Conservation (phyloP, 1,140 invertebrate genomes). For the Drosophila kikkawai region DNA sequence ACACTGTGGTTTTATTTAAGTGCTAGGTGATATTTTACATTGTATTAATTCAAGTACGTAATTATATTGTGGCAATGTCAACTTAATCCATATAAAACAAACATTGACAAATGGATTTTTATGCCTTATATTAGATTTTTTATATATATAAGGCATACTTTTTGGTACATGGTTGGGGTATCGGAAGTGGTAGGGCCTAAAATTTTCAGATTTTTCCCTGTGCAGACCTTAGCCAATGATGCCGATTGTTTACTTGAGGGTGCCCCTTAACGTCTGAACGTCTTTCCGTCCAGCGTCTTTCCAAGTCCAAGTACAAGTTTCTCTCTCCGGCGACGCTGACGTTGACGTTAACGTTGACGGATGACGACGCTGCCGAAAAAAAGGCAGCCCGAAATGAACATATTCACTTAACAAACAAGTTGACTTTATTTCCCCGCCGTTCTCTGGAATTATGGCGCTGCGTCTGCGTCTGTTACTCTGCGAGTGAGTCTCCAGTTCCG, state of each 20-base stretch:
- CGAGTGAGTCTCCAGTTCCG: constrained; percentile 23
- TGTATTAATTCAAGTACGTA: too few species aligned
- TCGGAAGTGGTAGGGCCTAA: not conserved
- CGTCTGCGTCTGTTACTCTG: constrained; percentile 27
- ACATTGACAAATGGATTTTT: too few species aligned
- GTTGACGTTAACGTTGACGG: constrained; percentile 32
- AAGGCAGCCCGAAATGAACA: constrained; percentile 73
- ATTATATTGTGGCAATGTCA: too few species aligned
- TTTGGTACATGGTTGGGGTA: too few species aligned
- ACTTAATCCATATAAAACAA: too few species aligned
- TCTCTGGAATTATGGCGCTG: constrained; percentile 68
- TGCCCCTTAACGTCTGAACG: constrained; percentile 31
- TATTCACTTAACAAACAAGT: constrained; percentile 82
- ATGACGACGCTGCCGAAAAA: constrained; percentile 59
- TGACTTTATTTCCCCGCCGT: constrained; percentile 74
- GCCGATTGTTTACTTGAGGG: constrained; percentile 65
- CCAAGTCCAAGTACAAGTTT: constrained; percentile 70
- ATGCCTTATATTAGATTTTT: too few species aligned
- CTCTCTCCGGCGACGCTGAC: constrained; percentile 49
- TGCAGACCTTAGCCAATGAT: constrained; percentile 68
- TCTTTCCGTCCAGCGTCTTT: constrained; percentile 3
- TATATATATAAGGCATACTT: too few species aligned
- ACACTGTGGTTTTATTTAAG: too few species aligned
- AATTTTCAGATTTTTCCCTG: constrained; percentile 5
- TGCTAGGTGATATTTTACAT: too few species aligned